Evolutionary conservation across 2,113 vertebrate genomes (phyloP), one percentile per base, ranked within the genome.

Genomic region (Euleptes europaea): DNA sequence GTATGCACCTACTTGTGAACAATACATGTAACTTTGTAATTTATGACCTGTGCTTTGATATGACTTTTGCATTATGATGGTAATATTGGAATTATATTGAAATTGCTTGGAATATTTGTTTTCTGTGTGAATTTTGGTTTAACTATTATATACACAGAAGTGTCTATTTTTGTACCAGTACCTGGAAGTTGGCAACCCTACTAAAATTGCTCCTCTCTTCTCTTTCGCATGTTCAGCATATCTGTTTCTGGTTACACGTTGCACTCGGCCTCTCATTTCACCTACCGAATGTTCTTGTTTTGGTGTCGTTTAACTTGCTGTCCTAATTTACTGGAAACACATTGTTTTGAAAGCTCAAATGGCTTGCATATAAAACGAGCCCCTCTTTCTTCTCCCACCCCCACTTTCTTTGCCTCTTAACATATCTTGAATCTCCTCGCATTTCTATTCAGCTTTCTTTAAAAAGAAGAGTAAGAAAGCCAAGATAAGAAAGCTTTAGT

Each of bases 391-490:
- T 11, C 14, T 10, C 77, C 63, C 82, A 86, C 69, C 85, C 90
- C 83, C 76, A 47, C 35, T n/a, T 21, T 88, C 86, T 51, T 87
- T 92, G 86, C 54, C 33, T 21, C 19, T 57, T 21, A 57, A 57
- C 84, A 10, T n/a, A 84, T 66, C 65, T 90, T 35, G 15, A 75
- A 86, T 86, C 84, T 66, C 67, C 42, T 66, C 44, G 63, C 44
- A 28, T 87, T 89, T 88, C 82, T 87, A 92, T 86, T 78, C 17
- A 60, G 51, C 23, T 92, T 84, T 74, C 49, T 28, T 26, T 67
- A 79, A 81, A 86, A 79, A 1, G 40, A 35, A 35, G 71, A 73
- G 40, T 44, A 10, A 28, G 71, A 73, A 44, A 44, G 40, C 9
- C 21, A 88, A n/a, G 51, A 80, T 42, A 42, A 35, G 19, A 38